Evolutionary conservation across 2,797 vertebrate species (phyloP).

Genomic region (Dicrostonyx torquatus): DNA sequence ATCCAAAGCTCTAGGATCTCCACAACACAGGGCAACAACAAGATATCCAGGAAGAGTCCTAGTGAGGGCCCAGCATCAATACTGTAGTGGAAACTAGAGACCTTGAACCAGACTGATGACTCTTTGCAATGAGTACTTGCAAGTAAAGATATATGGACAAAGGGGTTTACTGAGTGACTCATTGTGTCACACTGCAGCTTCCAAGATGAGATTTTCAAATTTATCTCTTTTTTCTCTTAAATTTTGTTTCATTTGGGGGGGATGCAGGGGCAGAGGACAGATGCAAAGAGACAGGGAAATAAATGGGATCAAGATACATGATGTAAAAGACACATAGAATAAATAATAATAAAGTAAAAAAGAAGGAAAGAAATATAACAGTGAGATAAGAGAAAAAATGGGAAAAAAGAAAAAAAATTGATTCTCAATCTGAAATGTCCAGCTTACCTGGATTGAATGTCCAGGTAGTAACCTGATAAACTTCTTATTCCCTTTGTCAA

Average conservation of each 20-base stretch:
- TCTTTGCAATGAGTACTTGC: too few relatives aligned
- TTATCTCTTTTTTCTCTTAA: background rate
- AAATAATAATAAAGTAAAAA: background rate
- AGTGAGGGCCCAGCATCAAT: too few relatives aligned
- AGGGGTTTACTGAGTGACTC: background rate
- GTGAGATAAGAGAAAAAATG: background rate
- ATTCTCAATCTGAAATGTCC: background rate
- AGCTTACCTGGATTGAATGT: background rate
- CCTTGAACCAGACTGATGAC: too few relatives aligned
- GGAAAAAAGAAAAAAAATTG: background rate
- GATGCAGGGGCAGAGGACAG: background rate
- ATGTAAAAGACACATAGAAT: background rate
- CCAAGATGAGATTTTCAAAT: background rate
- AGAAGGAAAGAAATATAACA: background rate
- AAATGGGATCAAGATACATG: background rate
- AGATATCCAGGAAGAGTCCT: background rate
- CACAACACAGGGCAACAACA: background rate
- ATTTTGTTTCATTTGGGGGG: background rate
- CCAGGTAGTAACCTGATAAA: background rate
- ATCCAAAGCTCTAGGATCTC: background rate
- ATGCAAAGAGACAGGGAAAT: background rate
- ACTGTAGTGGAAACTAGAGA: too few relatives aligned
- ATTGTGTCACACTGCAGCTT: background rate
- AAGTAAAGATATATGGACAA: too few relatives aligned
- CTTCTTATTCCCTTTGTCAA: background rate